A percentile compares a stretch with the other conserved stretches of the same genome.
Evolutionary conservation across 2,797 vertebrate species (phyloP).

Genomic region (Echeneis naucrates): DNA sequence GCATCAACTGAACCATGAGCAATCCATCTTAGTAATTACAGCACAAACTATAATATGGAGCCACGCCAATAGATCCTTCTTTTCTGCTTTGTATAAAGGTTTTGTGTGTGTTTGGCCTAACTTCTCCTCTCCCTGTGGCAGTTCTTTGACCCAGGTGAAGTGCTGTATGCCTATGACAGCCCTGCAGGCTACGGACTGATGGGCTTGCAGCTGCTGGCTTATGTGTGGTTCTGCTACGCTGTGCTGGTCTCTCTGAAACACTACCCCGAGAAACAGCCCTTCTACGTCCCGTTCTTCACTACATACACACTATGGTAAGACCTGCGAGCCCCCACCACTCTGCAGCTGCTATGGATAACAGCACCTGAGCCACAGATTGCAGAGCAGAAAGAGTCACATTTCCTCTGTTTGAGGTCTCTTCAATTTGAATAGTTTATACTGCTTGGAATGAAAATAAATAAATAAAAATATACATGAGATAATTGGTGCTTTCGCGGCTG

Average conservation of each 20-base stretch:
- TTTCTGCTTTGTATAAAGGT: constrained; percentile 24
- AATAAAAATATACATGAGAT: constrained; percentile 41
- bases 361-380: constrained; percentile 36
- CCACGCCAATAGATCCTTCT: constrained; percentile 7
- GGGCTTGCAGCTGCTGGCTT: constrained; percentile 91
- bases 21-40: constrained; percentile 57
- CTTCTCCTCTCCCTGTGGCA: constrained; percentile 61
- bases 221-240: constrained; percentile 94
- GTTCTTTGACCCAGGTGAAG: constrained; percentile 95
- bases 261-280: constrained; percentile 93
- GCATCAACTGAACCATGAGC: constrained; percentile 44
- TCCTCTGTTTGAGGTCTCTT: constrained; percentile 45
- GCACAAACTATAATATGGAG: constrained; percentile 25
- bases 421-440: constrained; percentile 70
- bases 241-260: constrained; percentile 92
- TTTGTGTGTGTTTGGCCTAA: constrained; percentile 19
- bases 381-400: constrained; percentile 38
- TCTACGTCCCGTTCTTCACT: constrained; percentile 94
- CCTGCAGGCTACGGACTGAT: constrained; percentile 93
- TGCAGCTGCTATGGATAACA: constrained; percentile 16
- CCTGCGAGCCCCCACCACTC: not conserved
- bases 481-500: constrained; percentile 26
- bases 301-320: constrained; percentile 94
- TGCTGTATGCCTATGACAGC: constrained; percentile 93
- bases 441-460: constrained; percentile 38